These are phyloP conservation scores for Megamerina dolium DNA, from an alignment of 2,888 invertebrate genomes.

Conservation along the genomic window DNA sequence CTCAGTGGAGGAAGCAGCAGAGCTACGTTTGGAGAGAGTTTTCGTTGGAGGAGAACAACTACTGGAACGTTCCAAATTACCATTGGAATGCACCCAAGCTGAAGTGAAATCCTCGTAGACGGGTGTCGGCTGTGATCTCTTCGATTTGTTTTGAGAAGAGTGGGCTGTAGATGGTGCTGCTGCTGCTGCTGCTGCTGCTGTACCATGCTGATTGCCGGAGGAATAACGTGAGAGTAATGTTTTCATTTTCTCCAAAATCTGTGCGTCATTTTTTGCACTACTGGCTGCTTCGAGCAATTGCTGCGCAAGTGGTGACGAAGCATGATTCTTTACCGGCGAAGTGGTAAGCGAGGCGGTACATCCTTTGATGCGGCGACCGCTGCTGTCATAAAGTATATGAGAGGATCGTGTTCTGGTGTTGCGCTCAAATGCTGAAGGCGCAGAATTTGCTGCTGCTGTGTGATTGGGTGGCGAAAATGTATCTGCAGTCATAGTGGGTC, in stretches of 20 bases:
- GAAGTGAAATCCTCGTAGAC: slow-evolving; percentile 63
- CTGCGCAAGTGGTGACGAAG: slow-evolving; percentile 61
- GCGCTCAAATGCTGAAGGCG: slow-evolving; percentile 51
- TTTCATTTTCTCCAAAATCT: slow-evolving; percentile 70
- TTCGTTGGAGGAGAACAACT: slow-evolving; percentile 50
- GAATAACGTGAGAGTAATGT: slow-evolving; percentile 60
- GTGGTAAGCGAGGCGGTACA: slow-evolving; percentile 43
- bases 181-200: slow-evolving; percentile 14
- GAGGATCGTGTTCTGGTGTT: slow-evolving; percentile 43
- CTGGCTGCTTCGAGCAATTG: slow-evolving; percentile 68
- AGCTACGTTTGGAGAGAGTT: slow-evolving; percentile 43
- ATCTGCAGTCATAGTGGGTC: slow-evolving; percentile 57
- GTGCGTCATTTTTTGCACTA: slow-evolving; percentile 64
- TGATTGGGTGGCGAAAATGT: slow-evolving; percentile 53
- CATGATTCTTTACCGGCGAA: slow-evolving; percentile 55
- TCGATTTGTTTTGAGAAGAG: no score
- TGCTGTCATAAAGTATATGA: slow-evolving; percentile 50
- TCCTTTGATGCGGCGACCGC: slow-evolving; percentile 50
- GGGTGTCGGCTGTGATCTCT: slow-evolving; percentile 10
- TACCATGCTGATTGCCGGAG: slow-evolving; percentile 31
- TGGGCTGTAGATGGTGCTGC: slow-evolving; percentile 12
- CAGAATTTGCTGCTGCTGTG: slow-evolving; percentile 14
- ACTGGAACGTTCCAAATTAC: slow-evolving; percentile 58
- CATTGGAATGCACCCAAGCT: slow-evolving; percentile 68
- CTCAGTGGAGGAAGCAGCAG: slow-evolving; percentile 45